Percentiles rank a stretch among this genome's conserved stretches.
Conservation (phyloP, 2,888 invertebrate genomes). For the Agriopis marginaria region DNA sequence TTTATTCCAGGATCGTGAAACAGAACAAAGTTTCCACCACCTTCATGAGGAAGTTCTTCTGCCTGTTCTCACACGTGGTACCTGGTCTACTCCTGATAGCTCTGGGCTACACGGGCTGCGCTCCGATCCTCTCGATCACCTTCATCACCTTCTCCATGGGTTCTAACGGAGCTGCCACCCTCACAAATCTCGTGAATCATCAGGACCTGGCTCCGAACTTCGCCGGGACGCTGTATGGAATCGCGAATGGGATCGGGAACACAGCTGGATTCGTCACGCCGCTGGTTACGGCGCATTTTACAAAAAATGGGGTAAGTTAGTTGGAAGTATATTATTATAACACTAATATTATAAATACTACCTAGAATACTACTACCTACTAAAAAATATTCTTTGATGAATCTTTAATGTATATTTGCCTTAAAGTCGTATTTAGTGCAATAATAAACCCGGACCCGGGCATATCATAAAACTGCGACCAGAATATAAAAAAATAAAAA, state of each 20-base stretch:
- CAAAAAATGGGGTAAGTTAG: constrained; percentile 83
- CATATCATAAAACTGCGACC: no score
- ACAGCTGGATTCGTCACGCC: constrained; percentile 91
- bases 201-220: constrained; percentile 93
- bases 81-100: constrained; percentile 83
- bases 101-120: constrained; percentile 87
- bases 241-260: constrained; percentile 91
- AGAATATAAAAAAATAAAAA: no score
- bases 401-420: no score
- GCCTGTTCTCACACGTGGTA: constrained; percentile 87
- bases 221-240: constrained; percentile 91
- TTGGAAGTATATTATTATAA: no score
- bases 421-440: no score
- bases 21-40: constrained; percentile 80
- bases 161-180: constrained; percentile 88
- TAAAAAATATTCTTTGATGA: no score
- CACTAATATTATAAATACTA: no score
- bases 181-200: constrained; percentile 87
- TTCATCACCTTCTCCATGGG: constrained; percentile 90
- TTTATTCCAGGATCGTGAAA: constrained; percentile 76
- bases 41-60: constrained; percentile 88
- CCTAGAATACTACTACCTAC: no score
- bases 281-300: constrained; percentile 89
- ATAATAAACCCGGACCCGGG: no score
- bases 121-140: constrained; percentile 87